These are phyloP conservation scores for Smittia sp. DNA, from an alignment of 2,888 invertebrate species.

Conservation along the genomic window DNA sequence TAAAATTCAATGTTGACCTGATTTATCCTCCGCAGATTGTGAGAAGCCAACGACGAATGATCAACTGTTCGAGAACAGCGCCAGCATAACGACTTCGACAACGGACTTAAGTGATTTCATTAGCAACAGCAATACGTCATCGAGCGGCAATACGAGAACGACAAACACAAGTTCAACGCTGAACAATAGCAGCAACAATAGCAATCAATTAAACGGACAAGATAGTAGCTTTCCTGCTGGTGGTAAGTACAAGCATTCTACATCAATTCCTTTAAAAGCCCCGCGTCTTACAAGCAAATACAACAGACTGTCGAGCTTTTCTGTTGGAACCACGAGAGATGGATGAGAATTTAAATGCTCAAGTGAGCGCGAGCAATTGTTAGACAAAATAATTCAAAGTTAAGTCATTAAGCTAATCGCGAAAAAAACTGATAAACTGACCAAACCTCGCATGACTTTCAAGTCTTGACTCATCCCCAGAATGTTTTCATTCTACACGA, in stretches of 20 bases:
- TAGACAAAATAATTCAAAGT: constrained; percentile 10
- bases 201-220: constrained; percentile 41
- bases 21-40: constrained; percentile 26
- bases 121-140: constrained; percentile 35
- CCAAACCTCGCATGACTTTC: neutral
- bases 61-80: constrained; percentile 3
- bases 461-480: constrained; percentile 8
- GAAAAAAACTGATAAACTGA: constrained; percentile 16
- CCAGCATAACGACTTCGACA: constrained; percentile 40
- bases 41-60: constrained; percentile 33
- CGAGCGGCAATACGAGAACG: constrained; percentile 36
- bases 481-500: neutral
- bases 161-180: constrained; percentile 38
- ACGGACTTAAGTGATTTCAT: constrained; percentile 41
- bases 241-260: constrained; percentile 40
- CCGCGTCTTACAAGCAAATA: too few species aligned
- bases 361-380: constrained; percentile 26
- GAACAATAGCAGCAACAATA: constrained; percentile 38
- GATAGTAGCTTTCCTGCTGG: constrained; percentile 40
- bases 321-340: neutral
- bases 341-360: constrained; percentile 29
- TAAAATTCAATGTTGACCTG: constrained; percentile 4
- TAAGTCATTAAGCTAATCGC: neutral
- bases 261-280: neutral
- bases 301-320: too few species aligned